Evolutionary conservation across 2,888 invertebrate genomes (phyloP).

Genomic region (Lycia hirtaria): DNA sequence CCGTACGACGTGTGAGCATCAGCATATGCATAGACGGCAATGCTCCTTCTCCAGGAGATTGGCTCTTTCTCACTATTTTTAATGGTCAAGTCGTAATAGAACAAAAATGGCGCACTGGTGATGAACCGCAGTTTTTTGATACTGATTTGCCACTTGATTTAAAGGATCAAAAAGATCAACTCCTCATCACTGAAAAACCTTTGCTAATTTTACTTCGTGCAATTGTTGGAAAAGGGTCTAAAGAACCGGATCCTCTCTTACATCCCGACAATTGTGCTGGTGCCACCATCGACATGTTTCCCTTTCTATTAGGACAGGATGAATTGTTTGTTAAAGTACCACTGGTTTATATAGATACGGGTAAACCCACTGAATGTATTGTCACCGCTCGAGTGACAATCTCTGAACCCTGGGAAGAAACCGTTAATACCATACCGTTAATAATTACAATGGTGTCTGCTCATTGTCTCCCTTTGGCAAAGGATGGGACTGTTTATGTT

Average conservation of each 20-base stretch:
- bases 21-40: constrained; percentile 55
- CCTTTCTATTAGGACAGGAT: constrained; percentile 68
- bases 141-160: constrained; percentile 59
- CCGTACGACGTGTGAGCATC: constrained; percentile 51
- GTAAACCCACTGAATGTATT: constrained; percentile 52
- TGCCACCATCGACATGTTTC: constrained; percentile 69
- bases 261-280: constrained; percentile 70
- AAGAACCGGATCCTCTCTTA: constrained; percentile 66
- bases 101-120: constrained; percentile 57
- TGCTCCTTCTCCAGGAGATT: constrained; percentile 55
- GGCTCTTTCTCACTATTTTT: constrained; percentile 56
- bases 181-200: constrained; percentile 60
- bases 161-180: constrained; percentile 51
- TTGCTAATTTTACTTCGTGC: constrained; percentile 65
- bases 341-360: constrained; percentile 56
- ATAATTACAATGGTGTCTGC: constrained; percentile 70
- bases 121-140: constrained; percentile 34
- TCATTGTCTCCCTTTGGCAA: constrained; percentile 67
- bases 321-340: constrained; percentile 53
- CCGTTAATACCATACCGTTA: constrained; percentile 53
- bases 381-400: constrained; percentile 54
- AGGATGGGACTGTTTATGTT: constrained; percentile 69
- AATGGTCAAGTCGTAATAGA: constrained; percentile 60
- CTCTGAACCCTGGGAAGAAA: constrained; percentile 44
- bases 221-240: constrained; percentile 55